A percentile compares a stretch with the other conserved stretches of the same genome.
phyloP scores from a whole-genome alignment of 2,888 invertebrate genomes.

The Tenthredo notha region DNA sequence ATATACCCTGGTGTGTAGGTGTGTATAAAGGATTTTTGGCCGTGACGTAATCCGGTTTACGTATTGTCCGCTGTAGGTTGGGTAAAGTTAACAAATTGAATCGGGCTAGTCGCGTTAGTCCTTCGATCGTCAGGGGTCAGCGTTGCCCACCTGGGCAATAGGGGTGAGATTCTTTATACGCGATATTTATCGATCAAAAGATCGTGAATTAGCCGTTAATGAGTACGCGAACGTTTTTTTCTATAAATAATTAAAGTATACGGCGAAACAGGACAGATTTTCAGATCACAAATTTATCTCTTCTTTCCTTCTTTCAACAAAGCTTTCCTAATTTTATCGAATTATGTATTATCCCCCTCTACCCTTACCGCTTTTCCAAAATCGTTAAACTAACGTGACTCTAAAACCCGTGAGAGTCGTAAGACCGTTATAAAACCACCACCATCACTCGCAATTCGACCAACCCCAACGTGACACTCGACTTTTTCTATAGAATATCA shows the following conservation, averaged over 20 bases:
- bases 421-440: slow-evolving; percentile 41
- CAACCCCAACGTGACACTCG: slow-evolving; percentile 26
- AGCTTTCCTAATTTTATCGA: slow-evolving; percentile 35
- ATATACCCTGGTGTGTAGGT: slow-evolving; percentile 14
- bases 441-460: slow-evolving; percentile 10
- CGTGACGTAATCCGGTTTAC: slow-evolving; percentile 46
- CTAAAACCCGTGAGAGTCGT: slow-evolving; percentile 30
- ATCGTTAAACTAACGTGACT: slow-evolving; percentile 46
- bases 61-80: slow-evolving; percentile 45
- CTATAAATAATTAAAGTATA: not conserved
- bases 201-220: not conserved
- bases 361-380: not conserved
- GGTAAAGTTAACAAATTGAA: slow-evolving; percentile 44
- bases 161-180: not conserved
- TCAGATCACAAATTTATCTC: not conserved
- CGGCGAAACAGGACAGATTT: not conserved
- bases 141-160: not conserved
- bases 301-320: not conserved
- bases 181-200: slow-evolving; percentile 26
- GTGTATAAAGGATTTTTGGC: slow-evolving; percentile 39
- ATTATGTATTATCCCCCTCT: not conserved
- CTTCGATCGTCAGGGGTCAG: slow-evolving; percentile 34
- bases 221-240: not conserved
- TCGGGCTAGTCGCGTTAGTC: slow-evolving; percentile 36
- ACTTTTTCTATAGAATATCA: slow-evolving; percentile 34